Evolutionary conservation across 1,140 invertebrate genomes (phyloP).

Genomic region (Aethina tumida): DNA sequence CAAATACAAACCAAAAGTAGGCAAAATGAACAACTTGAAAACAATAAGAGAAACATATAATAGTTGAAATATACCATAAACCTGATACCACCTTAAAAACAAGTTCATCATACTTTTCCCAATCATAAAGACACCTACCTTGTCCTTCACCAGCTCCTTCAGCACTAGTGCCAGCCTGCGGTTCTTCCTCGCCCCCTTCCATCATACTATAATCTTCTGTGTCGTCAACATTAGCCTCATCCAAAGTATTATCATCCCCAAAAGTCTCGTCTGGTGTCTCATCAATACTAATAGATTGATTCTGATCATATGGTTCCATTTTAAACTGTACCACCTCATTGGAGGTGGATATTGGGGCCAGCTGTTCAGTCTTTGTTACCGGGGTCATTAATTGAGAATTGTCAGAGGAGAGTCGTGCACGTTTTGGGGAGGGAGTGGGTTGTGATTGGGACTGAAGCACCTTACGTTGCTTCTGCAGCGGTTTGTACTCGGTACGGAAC

Average conservation of each 20-base stretch:
- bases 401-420: slow-evolving; percentile 16
- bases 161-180: slow-evolving; percentile 28
- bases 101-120: no score
- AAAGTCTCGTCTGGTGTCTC: slow-evolving; percentile 24
- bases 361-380: slow-evolving; percentile 23
- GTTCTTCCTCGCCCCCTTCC: slow-evolving; percentile 28
- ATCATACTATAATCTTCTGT: slow-evolving; percentile 31
- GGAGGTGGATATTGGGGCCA: slow-evolving; percentile 3
- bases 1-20: no score
- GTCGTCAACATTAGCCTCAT: slow-evolving; percentile 24
- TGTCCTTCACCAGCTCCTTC: slow-evolving; percentile 30
- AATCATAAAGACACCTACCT: slow-evolving; percentile 30
- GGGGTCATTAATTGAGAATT: slow-evolving; percentile 17
- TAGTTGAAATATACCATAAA: no score
- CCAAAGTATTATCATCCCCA: slow-evolving; percentile 24
- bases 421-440: slow-evolving; percentile 16
- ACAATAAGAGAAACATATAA: no score
- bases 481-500: slow-evolving; percentile 14
- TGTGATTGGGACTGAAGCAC: slow-evolving; percentile 10
- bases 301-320: slow-evolving; percentile 30
- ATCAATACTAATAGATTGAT: slow-evolving; percentile 20
- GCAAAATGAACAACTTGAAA: no score
- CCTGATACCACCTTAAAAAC: no score
- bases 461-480: slow-evolving; percentile 20
- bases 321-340: slow-evolving; percentile 25